A percentile compares a stretch with the other conserved stretches of the same genome.
Evolutionary conservation across 2,888 invertebrate genomes (phyloP).

Genomic region (Chrysodeixis includens): DNA sequence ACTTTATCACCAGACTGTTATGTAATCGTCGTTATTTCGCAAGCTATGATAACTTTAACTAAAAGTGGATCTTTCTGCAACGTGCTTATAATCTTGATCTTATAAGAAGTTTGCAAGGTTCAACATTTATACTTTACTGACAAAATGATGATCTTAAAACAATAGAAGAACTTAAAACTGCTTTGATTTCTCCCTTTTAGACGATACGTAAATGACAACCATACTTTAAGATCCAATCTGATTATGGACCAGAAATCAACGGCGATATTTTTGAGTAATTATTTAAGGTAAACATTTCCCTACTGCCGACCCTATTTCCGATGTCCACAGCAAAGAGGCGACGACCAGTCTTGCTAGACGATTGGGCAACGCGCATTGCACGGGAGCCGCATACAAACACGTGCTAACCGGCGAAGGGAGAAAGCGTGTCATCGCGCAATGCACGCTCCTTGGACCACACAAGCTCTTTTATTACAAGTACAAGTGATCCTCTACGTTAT

Average conservation of each 20-base stretch:
- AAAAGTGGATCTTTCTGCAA: neutral
- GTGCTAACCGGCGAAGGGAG: slow-evolving; percentile 57
- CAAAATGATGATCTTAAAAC: too few species aligned
- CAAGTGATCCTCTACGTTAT: neutral
- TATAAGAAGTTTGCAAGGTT: neutral
- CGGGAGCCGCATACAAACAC: slow-evolving; percentile 60
- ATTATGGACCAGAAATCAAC: too few species aligned
- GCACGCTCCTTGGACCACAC: slow-evolving; percentile 42
- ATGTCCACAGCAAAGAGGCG: slow-evolving; percentile 4
- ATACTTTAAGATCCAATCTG: too few species aligned
- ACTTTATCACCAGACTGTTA: neutral
- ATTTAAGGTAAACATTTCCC: too few species aligned
- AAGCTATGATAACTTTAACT: neutral
- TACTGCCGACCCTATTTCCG: neutral
- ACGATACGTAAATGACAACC: too few species aligned
- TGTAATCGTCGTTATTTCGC: neutral
- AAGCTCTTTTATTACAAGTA: slow-evolving; percentile 16
- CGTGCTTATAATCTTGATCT: neutral
- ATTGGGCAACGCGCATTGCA: slow-evolving; percentile 52
- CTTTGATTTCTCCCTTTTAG: neutral
- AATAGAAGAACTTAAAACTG: neutral
- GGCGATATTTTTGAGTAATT: too few species aligned
- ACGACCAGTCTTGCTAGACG: slow-evolving; percentile 35
- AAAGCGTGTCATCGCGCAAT: slow-evolving; percentile 64
- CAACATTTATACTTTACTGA: too few species aligned